phyloP scores from a whole-genome alignment of 2,888 invertebrate genomes.

The Nematopogon swammerdamellus region DNA sequence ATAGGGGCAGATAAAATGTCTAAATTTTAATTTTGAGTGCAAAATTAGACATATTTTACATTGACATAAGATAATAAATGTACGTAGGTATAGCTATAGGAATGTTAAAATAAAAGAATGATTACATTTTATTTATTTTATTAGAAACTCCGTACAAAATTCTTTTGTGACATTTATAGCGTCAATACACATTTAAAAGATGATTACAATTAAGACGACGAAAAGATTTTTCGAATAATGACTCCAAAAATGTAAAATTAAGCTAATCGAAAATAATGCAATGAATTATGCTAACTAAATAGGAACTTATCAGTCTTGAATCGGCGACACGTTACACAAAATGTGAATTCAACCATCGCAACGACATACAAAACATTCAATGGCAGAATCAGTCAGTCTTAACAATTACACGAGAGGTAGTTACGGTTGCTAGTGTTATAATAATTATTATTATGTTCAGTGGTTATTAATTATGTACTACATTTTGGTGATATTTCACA shows the following conservation, averaged over 20 bases:
- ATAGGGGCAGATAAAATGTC: too few species aligned
- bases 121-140: constrained; percentile 51
- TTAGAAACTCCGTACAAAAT: constrained; percentile 53
- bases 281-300: constrained; percentile 55
- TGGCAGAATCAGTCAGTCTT: constrained; percentile 36
- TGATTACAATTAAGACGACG: constrained; percentile 1
- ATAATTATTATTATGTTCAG: too few species aligned
- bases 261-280: constrained; percentile 44
- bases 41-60: too few species aligned
- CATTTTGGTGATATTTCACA: neutral
- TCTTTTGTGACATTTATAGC: constrained; percentile 51
- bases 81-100: too few species aligned
- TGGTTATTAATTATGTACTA: neutral
- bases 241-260: constrained; percentile 27
- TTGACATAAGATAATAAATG: too few species aligned
- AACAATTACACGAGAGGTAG: constrained; percentile 43
- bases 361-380: constrained; percentile 1
- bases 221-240: neutral
- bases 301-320: constrained; percentile 53
- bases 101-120: constrained; percentile 24
- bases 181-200: constrained; percentile 28
- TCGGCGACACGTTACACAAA: constrained; percentile 29
- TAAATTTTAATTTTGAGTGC: too few species aligned
- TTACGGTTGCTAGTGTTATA: constrained; percentile 22
- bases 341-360: neutral